These are phyloP conservation scores for Borostomias antarcticus DNA, from an alignment of 2,797 vertebrate species.

Conservation along the genomic window DNA sequence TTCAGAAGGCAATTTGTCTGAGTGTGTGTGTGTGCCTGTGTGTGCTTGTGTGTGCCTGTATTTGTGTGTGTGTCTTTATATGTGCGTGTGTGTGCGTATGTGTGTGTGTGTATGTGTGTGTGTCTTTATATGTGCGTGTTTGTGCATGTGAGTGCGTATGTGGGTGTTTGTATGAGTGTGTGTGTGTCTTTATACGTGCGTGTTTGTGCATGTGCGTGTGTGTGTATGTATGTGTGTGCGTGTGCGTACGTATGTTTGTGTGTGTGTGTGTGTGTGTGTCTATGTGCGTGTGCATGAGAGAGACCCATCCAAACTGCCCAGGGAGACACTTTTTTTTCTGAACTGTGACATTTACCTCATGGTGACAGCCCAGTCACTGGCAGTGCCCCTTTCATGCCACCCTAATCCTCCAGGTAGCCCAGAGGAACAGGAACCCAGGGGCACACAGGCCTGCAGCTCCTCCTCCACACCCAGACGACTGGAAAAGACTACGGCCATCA, in stretches of 20 bases:
- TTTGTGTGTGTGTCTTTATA: constrained; percentile 19
- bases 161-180: constrained; percentile 6
- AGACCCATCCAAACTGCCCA: constrained; percentile 7
- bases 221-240: constrained; percentile 7
- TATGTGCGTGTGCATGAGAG: background rate
- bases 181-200: no score
- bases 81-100: constrained; percentile 9
- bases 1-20: constrained; percentile 16
- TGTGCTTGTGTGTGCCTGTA: constrained; percentile 22
- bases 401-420: constrained; percentile 22
- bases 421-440: constrained; percentile 8
- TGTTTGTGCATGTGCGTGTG: constrained; percentile 4
- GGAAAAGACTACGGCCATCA: constrained; percentile 41
- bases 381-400: constrained; percentile 6
- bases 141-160: no score
- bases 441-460: background rate
- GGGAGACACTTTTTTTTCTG: constrained; percentile 6
- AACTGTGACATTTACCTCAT: constrained; percentile 37
- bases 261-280: no score
- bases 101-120: no score
- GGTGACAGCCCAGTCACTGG: constrained; percentile 14
- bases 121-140: constrained; percentile 19
- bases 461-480: constrained; percentile 31
- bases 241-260: background rate
- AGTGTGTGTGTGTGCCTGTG: constrained; percentile 12